Conservation (phyloP, 2,113 vertebrate species). For the Alexandromys fortis region DNA sequence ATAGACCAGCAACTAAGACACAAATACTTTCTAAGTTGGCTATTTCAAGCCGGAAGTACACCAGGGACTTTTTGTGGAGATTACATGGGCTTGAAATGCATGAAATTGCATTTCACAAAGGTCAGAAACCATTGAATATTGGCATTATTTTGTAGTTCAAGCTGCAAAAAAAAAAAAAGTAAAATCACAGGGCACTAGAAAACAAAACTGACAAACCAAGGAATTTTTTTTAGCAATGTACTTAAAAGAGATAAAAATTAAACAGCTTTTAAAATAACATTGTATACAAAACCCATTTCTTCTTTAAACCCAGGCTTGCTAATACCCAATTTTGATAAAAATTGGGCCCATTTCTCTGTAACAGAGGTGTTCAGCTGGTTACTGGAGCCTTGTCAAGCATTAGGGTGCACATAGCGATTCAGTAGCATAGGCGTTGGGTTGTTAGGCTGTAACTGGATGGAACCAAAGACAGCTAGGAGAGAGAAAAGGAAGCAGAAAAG, state of each 20-base stretch:
- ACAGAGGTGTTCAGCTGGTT: background rate
- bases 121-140: background rate
- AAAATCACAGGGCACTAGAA: background rate
- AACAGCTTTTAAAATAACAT: background rate
- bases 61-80: background rate
- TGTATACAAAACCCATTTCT: background rate
- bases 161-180: background rate
- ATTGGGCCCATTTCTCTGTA: background rate
- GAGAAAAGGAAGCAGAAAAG: too few relatives aligned
- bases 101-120: constrained; percentile 10
- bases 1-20: background rate
- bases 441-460: accelerated
- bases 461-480: background rate
- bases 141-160: constrained; percentile 1
- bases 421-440: background rate
- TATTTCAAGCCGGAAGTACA: background rate
- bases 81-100: background rate
- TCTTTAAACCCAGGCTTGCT: background rate
- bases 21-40: background rate
- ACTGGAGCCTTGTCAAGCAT: accelerated
- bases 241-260: constrained; percentile 9
- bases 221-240: background rate
- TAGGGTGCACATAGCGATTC: background rate
- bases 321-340: too few relatives aligned
- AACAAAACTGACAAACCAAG: background rate